Evolutionary conservation across 2,888 invertebrate species (phyloP).

Genomic region (Hemistola chrysoprasaria): DNA sequence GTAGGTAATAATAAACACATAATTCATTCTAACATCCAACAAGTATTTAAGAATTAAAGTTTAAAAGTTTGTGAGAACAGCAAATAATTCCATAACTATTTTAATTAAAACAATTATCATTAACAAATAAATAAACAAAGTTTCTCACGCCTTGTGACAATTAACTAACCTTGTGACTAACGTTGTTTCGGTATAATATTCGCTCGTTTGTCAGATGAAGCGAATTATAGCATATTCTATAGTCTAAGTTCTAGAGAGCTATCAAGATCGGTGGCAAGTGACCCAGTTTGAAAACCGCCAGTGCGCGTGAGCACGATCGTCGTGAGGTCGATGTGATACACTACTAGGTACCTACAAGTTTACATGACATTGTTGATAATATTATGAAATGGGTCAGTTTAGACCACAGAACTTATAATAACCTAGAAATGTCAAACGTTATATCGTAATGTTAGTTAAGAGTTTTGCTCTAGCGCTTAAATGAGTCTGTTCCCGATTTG

Average conservation of each 20-base stretch:
- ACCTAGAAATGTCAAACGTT: too few relatives aligned
- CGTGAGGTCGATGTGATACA: constrained; percentile 15
- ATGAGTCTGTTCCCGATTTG: too few relatives aligned
- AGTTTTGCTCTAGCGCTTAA: too few relatives aligned
- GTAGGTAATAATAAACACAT: too few relatives aligned
- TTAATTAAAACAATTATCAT: too few relatives aligned
- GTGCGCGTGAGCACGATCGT: constrained; percentile 14
- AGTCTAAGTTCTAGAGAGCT: constrained; percentile 1
- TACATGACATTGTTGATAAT: not conserved
- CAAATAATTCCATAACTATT: too few relatives aligned
- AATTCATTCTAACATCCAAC: too few relatives aligned
- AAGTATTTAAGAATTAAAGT: too few relatives aligned
- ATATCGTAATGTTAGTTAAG: too few relatives aligned
- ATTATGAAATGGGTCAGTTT: not conserved
- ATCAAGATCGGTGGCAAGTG: constrained; percentile 16
- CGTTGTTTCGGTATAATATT: constrained; percentile 14
- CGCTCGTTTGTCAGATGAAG: constrained; percentile 7
- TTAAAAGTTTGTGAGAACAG: too few relatives aligned
- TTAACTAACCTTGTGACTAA: constrained; percentile 13
- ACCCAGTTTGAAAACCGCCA: constrained; percentile 13
- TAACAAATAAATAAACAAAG: too few relatives aligned
- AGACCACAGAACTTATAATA: too few relatives aligned
- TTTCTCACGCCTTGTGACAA: constrained; percentile 11
- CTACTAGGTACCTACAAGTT: constrained; percentile 4
- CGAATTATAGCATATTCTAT: constrained; percentile 7